Base-by-base conservation (phyloP, 2,113 vertebrate genomes). In the Eublepharis macularius region DNA sequence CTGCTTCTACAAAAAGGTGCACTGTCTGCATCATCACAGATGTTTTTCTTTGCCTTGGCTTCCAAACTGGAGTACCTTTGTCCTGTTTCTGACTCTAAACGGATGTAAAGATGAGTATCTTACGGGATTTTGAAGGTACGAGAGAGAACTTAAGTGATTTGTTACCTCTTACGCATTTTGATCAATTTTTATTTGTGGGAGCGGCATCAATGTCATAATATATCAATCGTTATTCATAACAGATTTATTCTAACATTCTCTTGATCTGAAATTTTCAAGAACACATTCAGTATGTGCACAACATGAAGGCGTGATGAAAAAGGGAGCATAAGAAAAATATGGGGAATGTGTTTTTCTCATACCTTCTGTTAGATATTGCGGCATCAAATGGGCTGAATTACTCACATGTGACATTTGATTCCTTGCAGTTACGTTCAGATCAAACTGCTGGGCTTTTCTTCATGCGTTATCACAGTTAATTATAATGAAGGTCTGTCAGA, bases 211-310 rank as follows among this genome's bases (percentile, higher is more conserved):
- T 76, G 57, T 87, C 39, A 0, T 78, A 92, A 81, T 70, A 66
- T 88, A 92, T 70, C 91, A 90, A 73, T 47, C 84, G 39, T 89
- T 92, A 91, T 87, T 93, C 89, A 88, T 88, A 92, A 88, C 41
- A 82, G 57, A 85, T 91, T 87, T 90, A n/a, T 87, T 86, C 80
- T 92, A 83, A 76, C 90, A 78, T 82, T 94, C 87, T 34, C 78
- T 83, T 90, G 91, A 88, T 90, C 89, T 92, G 89, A 88, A 87
- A 86, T 81, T 88, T 92, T 91, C 92, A 93, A 87, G 81, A 85
- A 82, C 81, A 76, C 0, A 26, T 54, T 91, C 91, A 84, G n/a
- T 77, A 69, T 34, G 41, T 54, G 36, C 76, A 76, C 80, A 86
- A 85, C 82, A 92, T 91, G 86, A 91, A 49, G 39, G 83, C 80